Conservation (phyloP, 2,113 vertebrate species). For the human region DNA sequence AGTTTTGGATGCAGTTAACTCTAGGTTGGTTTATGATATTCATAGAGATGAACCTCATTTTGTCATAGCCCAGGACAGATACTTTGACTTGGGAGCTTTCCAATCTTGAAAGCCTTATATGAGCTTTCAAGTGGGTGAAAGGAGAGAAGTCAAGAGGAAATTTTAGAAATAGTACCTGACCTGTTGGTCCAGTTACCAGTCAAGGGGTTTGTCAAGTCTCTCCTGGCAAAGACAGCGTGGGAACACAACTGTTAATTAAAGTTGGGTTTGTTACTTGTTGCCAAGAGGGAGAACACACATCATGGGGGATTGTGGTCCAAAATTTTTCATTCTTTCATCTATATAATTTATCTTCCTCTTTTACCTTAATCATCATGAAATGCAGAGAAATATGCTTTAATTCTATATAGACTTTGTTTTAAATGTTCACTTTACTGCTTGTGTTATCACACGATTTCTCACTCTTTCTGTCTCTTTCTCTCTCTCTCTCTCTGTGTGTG, state of each 20-base stretch:
- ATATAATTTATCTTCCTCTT: neutral
- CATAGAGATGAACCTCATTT: neutral
- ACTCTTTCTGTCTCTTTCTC: no score
- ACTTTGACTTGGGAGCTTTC: neutral
- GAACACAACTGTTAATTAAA: neutral
- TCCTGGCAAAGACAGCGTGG: no score
- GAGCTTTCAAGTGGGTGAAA: neutral
- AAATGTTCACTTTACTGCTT: neutral
- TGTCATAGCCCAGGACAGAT: neutral
- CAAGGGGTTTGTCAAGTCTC: neutral
- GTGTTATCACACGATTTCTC: fast-evolving
- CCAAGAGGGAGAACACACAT: neutral
- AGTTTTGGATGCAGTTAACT: neutral
- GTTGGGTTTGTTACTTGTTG: neutral
- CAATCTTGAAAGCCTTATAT: neutral
- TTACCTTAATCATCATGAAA: neutral
- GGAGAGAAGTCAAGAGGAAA: neutral
- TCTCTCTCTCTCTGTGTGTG: no score
- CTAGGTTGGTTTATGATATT: neutral
- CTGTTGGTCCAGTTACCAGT: neutral
- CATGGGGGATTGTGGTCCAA: neutral
- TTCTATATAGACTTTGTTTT: neutral
- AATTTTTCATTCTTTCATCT: neutral
- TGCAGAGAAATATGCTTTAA: neutral
- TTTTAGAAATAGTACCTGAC: no score